Percentiles rank a stretch among this genome's conserved stretches.
These are phyloP conservation scores for Podotricha telesiphe DNA, from an alignment of 2,888 invertebrate genomes.

Conservation along the genomic window DNA sequence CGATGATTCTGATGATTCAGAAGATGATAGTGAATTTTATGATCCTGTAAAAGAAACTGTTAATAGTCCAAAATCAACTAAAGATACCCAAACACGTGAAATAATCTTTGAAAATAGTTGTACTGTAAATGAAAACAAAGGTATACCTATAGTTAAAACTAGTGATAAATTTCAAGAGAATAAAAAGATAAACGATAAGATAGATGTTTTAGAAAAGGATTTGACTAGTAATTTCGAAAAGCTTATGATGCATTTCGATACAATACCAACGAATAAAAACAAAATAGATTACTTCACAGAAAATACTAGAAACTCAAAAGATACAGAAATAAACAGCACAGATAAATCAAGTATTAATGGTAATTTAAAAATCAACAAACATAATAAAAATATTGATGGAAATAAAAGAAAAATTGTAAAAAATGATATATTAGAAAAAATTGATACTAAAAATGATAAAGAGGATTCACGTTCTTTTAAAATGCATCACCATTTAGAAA, in stretches of 20 bases:
- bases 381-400: background rate
- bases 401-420: background rate
- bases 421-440: background rate
- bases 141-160: background rate
- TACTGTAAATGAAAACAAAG: background rate
- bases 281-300: background rate
- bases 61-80: background rate
- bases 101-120: background rate
- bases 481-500: conserved; percentile 5
- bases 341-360: too few relatives aligned
- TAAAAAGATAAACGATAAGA: background rate
- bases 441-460: background rate
- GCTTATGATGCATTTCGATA: background rate
- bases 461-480: background rate
- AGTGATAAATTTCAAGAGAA: background rate
- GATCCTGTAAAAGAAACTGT: background rate
- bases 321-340: background rate
- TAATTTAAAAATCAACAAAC: background rate
- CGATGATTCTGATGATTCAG: background rate
- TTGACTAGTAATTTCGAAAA: background rate
- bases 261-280: background rate
- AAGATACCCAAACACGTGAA: background rate
- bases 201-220: background rate
- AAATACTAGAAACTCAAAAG: background rate
- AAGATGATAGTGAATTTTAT: background rate